phyloP scores from a whole-genome alignment of 2,113 vertebrate genomes.

The Trinectes maculatus region DNA sequence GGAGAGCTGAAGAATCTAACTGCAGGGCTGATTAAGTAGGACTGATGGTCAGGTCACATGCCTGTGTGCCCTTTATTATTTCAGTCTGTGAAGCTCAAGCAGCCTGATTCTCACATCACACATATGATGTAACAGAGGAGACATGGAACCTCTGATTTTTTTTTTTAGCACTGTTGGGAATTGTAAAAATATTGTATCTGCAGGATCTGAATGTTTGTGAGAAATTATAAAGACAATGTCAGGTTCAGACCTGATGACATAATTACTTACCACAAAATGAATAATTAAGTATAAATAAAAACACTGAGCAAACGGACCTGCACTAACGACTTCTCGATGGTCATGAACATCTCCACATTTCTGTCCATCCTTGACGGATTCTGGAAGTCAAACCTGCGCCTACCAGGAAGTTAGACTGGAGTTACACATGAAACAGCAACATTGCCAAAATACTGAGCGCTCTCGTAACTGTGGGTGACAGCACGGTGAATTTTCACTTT shows the following conservation, averaged over 20 bases:
- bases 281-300: background rate
- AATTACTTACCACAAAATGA: no score
- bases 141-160: background rate
- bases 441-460: conserved; percentile 29
- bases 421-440: conserved; percentile 76
- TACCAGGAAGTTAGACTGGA: conserved; percentile 85
- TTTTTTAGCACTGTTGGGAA: no score
- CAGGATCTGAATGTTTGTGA: background rate
- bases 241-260: no score
- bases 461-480: background rate
- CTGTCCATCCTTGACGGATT: conserved; percentile 98
- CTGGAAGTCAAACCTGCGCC: conserved; percentile 99
- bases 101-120: conserved; percentile 10
- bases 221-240: background rate
- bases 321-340: conserved; percentile 95
- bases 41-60: conserved; percentile 25
- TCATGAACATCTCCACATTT: conserved; percentile 99
- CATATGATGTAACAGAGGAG: conserved; percentile 3
- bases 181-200: background rate
- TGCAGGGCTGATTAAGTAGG: conserved; percentile 29
- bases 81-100: conserved; percentile 5
- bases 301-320: conserved; percentile 82
- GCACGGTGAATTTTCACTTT: background rate
- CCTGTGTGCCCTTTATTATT: conserved; percentile 1
- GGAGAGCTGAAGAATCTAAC: background rate